Base-by-base conservation (phyloP, 2,888 invertebrate genomes). In the Hyposoter dolosus region DNA sequence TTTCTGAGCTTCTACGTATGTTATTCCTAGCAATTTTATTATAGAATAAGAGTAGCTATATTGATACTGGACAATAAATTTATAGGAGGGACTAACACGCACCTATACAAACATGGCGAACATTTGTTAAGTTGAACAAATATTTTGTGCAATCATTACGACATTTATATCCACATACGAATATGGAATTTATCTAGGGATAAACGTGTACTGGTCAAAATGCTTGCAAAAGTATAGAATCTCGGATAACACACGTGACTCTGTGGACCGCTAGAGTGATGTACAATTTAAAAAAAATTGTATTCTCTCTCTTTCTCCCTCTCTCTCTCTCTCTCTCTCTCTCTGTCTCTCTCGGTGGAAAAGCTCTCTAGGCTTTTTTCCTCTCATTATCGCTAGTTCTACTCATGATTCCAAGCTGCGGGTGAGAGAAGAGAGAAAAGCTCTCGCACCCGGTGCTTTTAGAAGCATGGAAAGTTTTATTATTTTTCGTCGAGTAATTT, bases 401-500 rank as follows among this genome's bases (percentile, higher is more conserved):
- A 43, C 56, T 68, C 69, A 23, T 23, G 68, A 28, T 69, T 69
- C 40, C 28, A 78, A 47, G 66, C 17, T 23, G 53, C 3, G 40
- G 19, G 40, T 17, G 75, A 19, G 40, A 65, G 43, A 53, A 12
- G 43, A 43, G 65, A 19, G 68, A 35, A 71, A 63, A 71, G 71
- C 56, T 66, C 81, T 75, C 74, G 81, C 81, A 82, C 74, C 65
- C 79, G 47, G 82, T 35, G 71, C 76, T 78, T 74, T 78, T 77
- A 53, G 76, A 40, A 74, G 83, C 81, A 83, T 78, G 81, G 72
- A 82, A 86, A 86, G 83, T 86, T 86, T 86, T 86, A 86, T 86
- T 86, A 86, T 86, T 86, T 80, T 86, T 86, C 86, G 86, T 86
- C 69, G 81, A 83, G 86, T 86, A 86, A 86, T 83, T 86, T 83